phyloP scores from a whole-genome alignment of 2,888 invertebrate species.

The Drosophila niveifrons region DNA sequence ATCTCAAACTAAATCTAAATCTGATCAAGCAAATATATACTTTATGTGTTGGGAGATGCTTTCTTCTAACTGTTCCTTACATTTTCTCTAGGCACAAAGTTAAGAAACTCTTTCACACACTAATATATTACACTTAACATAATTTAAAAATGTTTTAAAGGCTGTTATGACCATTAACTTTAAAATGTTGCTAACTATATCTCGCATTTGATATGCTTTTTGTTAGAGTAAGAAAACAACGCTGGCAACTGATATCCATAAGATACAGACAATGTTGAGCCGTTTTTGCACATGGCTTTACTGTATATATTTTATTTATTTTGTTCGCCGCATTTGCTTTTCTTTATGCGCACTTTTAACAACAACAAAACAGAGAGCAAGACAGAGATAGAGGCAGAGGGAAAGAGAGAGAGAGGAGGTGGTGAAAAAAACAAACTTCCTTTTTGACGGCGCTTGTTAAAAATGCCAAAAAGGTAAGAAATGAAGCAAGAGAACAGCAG shows the following conservation, averaged over 20 bases:
- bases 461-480: conserved; percentile 64
- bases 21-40: too few relatives aligned
- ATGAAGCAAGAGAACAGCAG: conserved; percentile 54
- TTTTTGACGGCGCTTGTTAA: conserved; percentile 80
- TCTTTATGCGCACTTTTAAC: conserved; percentile 55
- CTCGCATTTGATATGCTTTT: not conserved
- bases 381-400: not conserved
- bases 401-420: not conserved
- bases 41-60: too few relatives aligned
- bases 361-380: conserved; percentile 21
- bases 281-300: conserved; percentile 57
- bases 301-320: conserved; percentile 54
- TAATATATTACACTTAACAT: too few relatives aligned
- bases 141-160: too few relatives aligned
- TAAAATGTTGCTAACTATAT: not conserved
- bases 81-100: too few relatives aligned
- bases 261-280: conserved; percentile 31
- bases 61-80: too few relatives aligned
- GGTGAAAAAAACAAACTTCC: conserved; percentile 63
- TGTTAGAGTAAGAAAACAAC: conserved; percentile 2
- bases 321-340: conserved; percentile 51
- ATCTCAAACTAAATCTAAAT: too few relatives aligned
- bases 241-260: conserved; percentile 26
- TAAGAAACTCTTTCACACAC: too few relatives aligned
- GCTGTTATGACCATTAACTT: too few relatives aligned